phyloP scores from a whole-genome alignment of 2,888 invertebrate species.

The Camponotus fellah region DNA sequence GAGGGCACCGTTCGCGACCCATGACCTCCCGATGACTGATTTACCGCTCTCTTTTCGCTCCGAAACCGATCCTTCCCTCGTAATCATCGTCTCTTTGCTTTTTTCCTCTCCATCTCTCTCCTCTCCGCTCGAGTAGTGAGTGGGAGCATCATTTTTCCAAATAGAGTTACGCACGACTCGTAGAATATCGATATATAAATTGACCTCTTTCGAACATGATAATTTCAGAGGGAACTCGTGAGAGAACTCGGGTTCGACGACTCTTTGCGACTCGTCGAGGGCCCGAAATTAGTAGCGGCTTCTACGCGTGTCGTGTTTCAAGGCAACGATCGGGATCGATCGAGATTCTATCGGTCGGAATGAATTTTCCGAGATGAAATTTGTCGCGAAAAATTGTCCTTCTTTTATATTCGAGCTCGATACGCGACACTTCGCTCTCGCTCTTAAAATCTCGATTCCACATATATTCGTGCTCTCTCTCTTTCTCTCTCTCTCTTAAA shows the following conservation, averaged over 20 bases:
- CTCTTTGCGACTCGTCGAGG: conserved; percentile 2
- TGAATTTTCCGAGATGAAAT: background rate
- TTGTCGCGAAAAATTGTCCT: background rate
- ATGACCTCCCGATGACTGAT: conserved; percentile 77
- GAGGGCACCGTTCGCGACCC: conserved; percentile 73
- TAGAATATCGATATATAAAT: conserved; percentile 63
- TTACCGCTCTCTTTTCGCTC: conserved; percentile 67
- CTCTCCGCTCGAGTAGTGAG: conserved; percentile 12
- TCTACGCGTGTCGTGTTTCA: conserved; percentile 30
- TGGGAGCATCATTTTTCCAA: conserved; percentile 41
- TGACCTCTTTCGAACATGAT: conserved; percentile 22
- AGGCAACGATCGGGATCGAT: background rate
- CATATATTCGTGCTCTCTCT: background rate
- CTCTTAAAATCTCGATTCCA: background rate
- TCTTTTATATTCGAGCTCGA: background rate
- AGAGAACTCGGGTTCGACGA: conserved; percentile 31
- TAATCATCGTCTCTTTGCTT: conserved; percentile 40
- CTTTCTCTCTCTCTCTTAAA: too few relatives aligned
- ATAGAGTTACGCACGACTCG: conserved; percentile 70
- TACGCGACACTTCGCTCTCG: background rate
- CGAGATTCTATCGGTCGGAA: background rate
- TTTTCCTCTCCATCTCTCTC: conserved; percentile 16
- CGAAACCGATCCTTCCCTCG: conserved; percentile 35
- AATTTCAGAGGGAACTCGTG: conserved; percentile 2
- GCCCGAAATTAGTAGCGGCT: conserved; percentile 13